A percentile compares a stretch with the other conserved stretches of the same genome.
phyloP scores from a whole-genome alignment of 2,888 invertebrate species.

The Eupithecia subfuscata region DNA sequence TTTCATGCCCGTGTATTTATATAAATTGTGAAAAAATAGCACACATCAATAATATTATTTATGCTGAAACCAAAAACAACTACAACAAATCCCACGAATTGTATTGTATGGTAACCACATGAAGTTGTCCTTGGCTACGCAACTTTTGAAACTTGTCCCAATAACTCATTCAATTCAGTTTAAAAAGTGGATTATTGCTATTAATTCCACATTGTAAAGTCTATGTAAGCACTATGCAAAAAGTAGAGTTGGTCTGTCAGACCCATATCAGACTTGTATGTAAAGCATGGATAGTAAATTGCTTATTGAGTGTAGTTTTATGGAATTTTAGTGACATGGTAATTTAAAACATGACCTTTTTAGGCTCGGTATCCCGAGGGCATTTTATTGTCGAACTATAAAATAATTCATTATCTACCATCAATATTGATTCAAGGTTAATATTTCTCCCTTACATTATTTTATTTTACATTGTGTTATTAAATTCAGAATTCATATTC shows the following conservation, averaged over 20 bases:
- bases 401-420: background rate
- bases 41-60: background rate
- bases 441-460: background rate
- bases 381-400: background rate
- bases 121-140: constrained; percentile 54
- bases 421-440: background rate
- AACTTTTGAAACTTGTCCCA: constrained; percentile 41
- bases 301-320: constrained; percentile 5
- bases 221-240: background rate
- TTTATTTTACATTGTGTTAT: background rate
- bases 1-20: background rate
- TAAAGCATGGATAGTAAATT: constrained; percentile 25
- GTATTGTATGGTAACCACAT: constrained; percentile 41
- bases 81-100: constrained; percentile 32
- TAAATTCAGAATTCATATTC: background rate
- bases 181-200: constrained; percentile 41
- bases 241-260: constrained; percentile 28
- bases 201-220: constrained; percentile 33
- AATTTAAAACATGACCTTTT: constrained; percentile 7
- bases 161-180: constrained; percentile 37
- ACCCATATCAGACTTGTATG: constrained; percentile 5
- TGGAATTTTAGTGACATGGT: constrained; percentile 4
- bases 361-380: constrained; percentile 1
- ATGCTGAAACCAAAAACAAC: background rate
- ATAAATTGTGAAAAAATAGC: background rate